Evolutionary conservation across 2,113 vertebrate genomes (phyloP).

Genomic region (Platysteira castanea): DNA sequence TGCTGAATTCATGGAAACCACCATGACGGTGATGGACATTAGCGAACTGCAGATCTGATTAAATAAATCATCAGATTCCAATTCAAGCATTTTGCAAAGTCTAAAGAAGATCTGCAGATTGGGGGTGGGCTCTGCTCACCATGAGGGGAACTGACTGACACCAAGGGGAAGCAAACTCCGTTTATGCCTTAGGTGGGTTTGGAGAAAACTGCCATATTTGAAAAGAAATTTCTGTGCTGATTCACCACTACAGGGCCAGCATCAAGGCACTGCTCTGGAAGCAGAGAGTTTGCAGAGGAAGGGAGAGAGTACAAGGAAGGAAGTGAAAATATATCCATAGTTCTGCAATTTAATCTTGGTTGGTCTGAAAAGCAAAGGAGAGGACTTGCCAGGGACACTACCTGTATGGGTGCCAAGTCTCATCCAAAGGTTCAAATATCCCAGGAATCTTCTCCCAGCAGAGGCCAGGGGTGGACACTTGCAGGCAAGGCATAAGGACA

Average conservation of each 20-base stretch:
- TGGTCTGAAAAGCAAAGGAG: background rate
- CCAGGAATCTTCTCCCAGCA: background rate
- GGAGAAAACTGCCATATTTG: background rate
- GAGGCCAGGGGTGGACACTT: background rate
- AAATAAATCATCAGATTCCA: background rate
- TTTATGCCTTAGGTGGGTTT: background rate
- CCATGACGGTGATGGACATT: background rate
- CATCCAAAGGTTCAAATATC: background rate
- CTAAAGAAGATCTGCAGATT: background rate
- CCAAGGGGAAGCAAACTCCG: background rate
- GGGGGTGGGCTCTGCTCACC: background rate
- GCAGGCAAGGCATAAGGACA: background rate
- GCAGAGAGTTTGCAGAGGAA: background rate
- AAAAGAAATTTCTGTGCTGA: background rate
- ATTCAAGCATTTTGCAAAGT: background rate
- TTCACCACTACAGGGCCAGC: background rate
- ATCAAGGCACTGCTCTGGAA: background rate
- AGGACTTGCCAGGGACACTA: background rate
- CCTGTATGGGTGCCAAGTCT: background rate
- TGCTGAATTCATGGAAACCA: background rate
- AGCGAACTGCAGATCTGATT: background rate
- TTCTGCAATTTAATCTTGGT: background rate
- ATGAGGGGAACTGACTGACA: background rate
- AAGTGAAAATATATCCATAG: background rate
- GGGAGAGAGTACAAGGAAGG: background rate